These are phyloP conservation scores for Origma solitaria DNA, from an alignment of 2,113 vertebrate genomes.

Conservation along the genomic window DNA sequence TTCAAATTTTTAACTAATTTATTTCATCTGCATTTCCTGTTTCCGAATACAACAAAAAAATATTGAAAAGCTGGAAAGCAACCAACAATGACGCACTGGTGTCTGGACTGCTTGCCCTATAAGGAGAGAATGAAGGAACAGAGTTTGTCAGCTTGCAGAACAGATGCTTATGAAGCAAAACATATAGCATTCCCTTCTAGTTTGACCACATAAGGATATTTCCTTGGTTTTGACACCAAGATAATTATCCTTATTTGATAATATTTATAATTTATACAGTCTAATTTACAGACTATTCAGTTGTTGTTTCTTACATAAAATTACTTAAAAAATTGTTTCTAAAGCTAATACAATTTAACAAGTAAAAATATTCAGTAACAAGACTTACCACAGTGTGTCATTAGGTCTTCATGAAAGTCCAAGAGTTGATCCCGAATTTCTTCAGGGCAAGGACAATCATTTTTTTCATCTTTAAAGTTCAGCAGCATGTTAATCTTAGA, in stretches of 20 bases:
- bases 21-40: background rate
- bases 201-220: background rate
- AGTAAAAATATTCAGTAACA: background rate
- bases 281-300: background rate
- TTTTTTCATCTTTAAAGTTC: constrained; percentile 94
- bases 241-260: background rate
- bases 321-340: background rate
- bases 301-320: background rate
- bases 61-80: background rate
- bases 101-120: background rate
- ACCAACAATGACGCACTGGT: background rate
- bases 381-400: constrained; percentile 89
- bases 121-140: background rate
- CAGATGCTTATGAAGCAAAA: background rate
- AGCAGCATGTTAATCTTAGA: constrained; percentile 94
- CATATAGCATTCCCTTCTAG: background rate
- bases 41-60: background rate
- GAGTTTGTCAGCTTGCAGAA: background rate
- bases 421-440: constrained; percentile 88
- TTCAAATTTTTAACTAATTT: background rate
- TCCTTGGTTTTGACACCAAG: background rate
- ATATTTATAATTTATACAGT: background rate
- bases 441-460: constrained; percentile 90
- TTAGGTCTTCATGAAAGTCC: constrained; percentile 93
- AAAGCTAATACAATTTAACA: background rate